A percentile compares a stretch with the other conserved stretches of the same genome.
phyloP scores from a whole-genome alignment of 1,140 invertebrate species.

The Habropoda laboriosa region DNA sequence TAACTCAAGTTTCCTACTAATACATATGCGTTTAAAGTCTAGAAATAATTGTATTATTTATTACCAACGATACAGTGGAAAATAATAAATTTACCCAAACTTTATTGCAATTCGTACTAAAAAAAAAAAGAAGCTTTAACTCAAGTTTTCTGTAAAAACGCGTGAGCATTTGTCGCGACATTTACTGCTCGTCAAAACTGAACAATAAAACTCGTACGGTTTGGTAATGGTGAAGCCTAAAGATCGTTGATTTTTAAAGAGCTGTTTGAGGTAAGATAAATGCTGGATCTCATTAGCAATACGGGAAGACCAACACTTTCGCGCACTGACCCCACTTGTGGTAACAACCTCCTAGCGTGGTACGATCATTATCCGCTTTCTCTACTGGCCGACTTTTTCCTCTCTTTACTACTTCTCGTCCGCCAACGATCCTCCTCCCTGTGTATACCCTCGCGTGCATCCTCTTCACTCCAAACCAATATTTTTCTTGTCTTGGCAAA shows the following conservation, averaged over 20 bases:
- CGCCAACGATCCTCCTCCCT: neutral
- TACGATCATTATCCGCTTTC: constrained; percentile 6
- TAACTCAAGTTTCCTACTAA: no score
- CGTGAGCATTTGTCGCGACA: no score
- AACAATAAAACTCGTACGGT: no score
- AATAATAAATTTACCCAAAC: neutral
- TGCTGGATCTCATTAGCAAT: neutral
- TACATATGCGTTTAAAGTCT: no score
- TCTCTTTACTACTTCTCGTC: neutral
- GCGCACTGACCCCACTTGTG: neutral
- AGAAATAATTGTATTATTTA: no score
- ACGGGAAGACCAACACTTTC: neutral
- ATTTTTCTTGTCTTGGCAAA: neutral
- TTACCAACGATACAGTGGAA: no score
- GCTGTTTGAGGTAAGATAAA: neutral
- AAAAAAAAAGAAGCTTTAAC: no score
- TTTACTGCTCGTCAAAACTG: no score
- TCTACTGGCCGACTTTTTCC: constrained; percentile 17
- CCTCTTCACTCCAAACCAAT: neutral
- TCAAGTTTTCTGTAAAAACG: no score
- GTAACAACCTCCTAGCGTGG: constrained; percentile 12
- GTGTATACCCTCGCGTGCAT: neutral
- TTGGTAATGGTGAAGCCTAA: no score
- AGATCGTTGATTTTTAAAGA: neutral
- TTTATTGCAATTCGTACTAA: no score